Percentiles rank a stretch among this genome's conserved stretches.
Conservation (phyloP, 2,113 vertebrate species). For the Balaenoptera acutorostrata region DNA sequence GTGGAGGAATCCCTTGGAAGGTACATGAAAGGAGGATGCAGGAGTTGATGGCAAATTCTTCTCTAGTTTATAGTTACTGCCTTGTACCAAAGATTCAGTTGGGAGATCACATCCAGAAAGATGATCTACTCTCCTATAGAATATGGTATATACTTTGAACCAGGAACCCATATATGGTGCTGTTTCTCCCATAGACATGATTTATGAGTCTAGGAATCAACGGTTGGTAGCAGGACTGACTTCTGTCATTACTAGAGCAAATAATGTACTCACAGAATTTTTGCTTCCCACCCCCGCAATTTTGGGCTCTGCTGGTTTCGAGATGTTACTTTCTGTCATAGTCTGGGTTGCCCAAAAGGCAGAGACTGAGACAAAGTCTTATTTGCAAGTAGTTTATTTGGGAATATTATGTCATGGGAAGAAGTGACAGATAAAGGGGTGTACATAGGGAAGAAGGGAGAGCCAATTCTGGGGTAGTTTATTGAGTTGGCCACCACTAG, state of each 20-base stretch:
- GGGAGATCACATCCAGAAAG: background rate
- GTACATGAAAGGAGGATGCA: background rate
- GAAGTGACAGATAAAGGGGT: background rate
- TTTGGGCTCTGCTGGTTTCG: background rate
- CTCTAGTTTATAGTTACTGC: background rate
- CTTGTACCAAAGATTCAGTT: background rate
- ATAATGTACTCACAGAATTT: background rate
- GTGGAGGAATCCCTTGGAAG: background rate
- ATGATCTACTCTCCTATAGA: background rate
- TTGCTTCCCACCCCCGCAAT: background rate
- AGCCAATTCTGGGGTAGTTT: background rate
- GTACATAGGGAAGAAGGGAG: background rate
- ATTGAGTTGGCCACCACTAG: background rate
- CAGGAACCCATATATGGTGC: background rate
- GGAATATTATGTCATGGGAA: background rate
- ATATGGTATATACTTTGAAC: background rate
- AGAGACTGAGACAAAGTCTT: background rate
- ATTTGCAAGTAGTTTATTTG: background rate
- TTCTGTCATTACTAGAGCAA: background rate
- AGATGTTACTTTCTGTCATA: background rate
- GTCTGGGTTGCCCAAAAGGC: background rate
- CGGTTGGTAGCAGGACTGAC: background rate
- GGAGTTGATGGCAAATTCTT: background rate
- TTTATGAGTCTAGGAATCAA: background rate
- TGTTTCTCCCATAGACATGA: background rate